These are phyloP conservation scores for Desmophyllum pertusum DNA, from an alignment of 92 coral and sea anemone genomes.

Conservation along the genomic window DNA sequence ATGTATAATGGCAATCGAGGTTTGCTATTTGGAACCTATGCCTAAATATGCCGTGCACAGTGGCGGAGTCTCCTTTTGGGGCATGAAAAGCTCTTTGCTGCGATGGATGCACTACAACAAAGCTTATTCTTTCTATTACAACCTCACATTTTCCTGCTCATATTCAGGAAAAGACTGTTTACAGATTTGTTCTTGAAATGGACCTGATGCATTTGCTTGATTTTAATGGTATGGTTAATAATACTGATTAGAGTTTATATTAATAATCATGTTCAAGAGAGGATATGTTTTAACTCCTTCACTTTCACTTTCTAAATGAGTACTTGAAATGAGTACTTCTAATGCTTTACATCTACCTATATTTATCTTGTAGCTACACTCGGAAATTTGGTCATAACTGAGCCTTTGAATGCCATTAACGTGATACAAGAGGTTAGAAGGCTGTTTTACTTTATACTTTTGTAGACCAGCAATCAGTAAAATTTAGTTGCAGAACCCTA, in stretches of 20 bases:
- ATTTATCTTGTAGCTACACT: constrained; percentile 62
- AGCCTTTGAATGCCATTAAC: constrained; percentile 64
- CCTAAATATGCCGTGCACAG: too few species aligned
- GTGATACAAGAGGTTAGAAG: constrained; percentile 83
- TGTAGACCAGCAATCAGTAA: neutral
- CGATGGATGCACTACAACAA: too few species aligned
- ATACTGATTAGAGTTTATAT: too few species aligned
- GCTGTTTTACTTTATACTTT: too few species aligned
- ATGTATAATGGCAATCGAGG: neutral
- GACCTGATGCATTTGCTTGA: constrained; percentile 80
- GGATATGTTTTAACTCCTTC: too few species aligned
- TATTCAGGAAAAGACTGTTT: constrained; percentile 76
- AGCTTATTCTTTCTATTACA: too few species aligned
- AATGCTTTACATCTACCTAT: neutral
- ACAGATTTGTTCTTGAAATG: constrained; percentile 73
- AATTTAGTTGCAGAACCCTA: too few species aligned
- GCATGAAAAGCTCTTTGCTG: too few species aligned
- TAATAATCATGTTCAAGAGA: too few species aligned
- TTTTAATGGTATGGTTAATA: constrained; percentile 71
- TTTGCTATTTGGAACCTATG: too few species aligned
- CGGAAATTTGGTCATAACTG: constrained; percentile 77
- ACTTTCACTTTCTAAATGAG: neutral
- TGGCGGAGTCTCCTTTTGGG: too few species aligned
- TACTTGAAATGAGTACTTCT: neutral
- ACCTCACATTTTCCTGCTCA: neutral